Base-by-base conservation (phyloP, 2,888 invertebrate genomes). In the Sarcophaga carnaria region DNA sequence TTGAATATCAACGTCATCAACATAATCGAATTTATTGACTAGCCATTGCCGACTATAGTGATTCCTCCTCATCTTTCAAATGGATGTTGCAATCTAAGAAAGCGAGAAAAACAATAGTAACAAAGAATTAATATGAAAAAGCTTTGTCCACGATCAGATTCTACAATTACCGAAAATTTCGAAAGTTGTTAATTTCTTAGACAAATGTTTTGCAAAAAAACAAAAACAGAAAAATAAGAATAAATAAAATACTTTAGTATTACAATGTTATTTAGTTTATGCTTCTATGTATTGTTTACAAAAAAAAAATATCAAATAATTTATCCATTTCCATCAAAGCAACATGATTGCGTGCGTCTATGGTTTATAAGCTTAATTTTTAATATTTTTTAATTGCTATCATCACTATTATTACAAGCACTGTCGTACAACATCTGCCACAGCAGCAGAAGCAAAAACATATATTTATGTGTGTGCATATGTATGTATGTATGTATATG, bases 41-140 rank as follows among this genome's bases (percentile, higher is more conserved):
- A 92, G 91, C 91, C 91, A 91, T 91, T 85, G 85, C 85, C 87
- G 89, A 89, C 91, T 91, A 90, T 91, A 90, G 81, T 90, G 90
- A 90, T 91, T 91, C 90, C 91, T 91, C 92, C 91, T 92, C 90
- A 89, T 92, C 90, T 86, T 85, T 83, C 71, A 76, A 75, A 67
- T 80, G 79, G 75, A 59, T 81, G 62, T 81, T 47, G 63, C 71
- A 67, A 88, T 79, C 85, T 88, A 54, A 45, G 77, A 27, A 37
- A 71, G 49, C 12, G 49, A 71, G n/a, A 75, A 76, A 80, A 75
- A 67, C 10, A 83, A 69, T 72, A 66, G 78, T 74, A 20, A 3
- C 27, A 62, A 17, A 67, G 17, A 47, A 37, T 45, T 54, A 54
- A 54, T 14, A 4, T 14, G 3, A 17, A 17, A 17, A 0, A 17